Percentiles rank a stretch among this genome's conserved stretches.
These are phyloP conservation scores for Margarornis squamiger DNA, from an alignment of 2,797 vertebrate genomes.

Conservation along the genomic window DNA sequence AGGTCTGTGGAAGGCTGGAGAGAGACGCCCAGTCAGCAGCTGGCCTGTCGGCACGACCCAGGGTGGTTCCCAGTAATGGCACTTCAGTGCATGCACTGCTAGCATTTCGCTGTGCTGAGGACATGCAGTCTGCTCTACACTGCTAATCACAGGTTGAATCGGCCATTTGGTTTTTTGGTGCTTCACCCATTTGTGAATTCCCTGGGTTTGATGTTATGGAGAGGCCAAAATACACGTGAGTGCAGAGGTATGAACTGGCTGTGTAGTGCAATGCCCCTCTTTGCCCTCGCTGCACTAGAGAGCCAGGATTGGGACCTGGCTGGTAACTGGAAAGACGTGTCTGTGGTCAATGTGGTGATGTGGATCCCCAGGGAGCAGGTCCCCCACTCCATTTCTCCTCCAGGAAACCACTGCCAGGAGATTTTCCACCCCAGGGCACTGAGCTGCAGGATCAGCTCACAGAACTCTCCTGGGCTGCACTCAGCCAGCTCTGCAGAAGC, in stretches of 20 bases:
- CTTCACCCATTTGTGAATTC: background rate
- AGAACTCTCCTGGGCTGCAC: background rate
- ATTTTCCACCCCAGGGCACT: background rate
- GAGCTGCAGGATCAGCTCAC: background rate
- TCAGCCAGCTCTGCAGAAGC: background rate
- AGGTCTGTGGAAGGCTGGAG: background rate
- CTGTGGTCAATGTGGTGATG: background rate
- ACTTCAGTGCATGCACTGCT: background rate
- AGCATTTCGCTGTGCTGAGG: background rate
- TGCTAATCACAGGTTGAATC: background rate
- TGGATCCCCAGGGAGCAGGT: background rate
- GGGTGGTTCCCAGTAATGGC: background rate
- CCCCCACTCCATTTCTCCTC: background rate
- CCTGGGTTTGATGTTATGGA: background rate
- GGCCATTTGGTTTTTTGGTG: background rate
- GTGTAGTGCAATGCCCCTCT: background rate
- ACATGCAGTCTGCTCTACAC: background rate
- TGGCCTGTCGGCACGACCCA: background rate
- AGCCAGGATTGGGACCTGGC: background rate
- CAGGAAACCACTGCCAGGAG: background rate
- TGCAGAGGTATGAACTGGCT: background rate
- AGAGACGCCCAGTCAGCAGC: accelerated
- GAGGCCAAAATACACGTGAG: accelerated
- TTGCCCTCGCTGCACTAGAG: accelerated
- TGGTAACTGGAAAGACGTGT: background rate